Evolutionary conservation across 2,888 invertebrate genomes (phyloP).

Genomic region (Pachydiplax longipennis): DNA sequence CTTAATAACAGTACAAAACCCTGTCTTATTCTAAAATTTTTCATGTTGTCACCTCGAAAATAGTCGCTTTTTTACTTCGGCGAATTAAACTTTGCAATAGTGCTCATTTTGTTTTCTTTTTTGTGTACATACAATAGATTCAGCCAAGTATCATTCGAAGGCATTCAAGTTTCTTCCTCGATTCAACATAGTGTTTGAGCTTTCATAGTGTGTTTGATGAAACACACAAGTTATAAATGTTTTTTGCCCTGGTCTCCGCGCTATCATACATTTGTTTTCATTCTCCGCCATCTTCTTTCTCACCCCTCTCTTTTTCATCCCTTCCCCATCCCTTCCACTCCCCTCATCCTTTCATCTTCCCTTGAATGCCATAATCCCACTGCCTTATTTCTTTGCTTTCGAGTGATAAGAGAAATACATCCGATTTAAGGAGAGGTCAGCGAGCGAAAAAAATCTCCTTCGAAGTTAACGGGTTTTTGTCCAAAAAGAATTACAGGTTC

Average conservation of each 20-base stretch:
- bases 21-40: too few relatives aligned
- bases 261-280: not conserved
- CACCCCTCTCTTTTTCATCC: not conserved
- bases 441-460: not conserved
- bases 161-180: too few relatives aligned
- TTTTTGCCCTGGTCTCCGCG: not conserved
- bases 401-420: slow-evolving; percentile 16
- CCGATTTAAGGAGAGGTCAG: slow-evolving; percentile 32
- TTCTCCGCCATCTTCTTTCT: not conserved
- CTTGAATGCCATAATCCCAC: slow-evolving; percentile 34
- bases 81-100: too few relatives aligned
- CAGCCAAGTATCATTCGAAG: too few relatives aligned
- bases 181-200: too few relatives aligned
- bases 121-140: too few relatives aligned
- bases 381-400: slow-evolving; percentile 19
- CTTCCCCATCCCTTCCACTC: not conserved
- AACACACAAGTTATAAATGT: too few relatives aligned
- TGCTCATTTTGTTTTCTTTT: too few relatives aligned
- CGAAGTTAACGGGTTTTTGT: not conserved
- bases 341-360: slow-evolving; percentile 17
- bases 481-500: not conserved
- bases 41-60: too few relatives aligned
- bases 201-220: too few relatives aligned
- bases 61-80: too few relatives aligned
- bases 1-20: too few relatives aligned